These are phyloP conservation scores for Paradisaea rubra DNA, from an alignment of 2,113 vertebrate genomes.

Conservation along the genomic window DNA sequence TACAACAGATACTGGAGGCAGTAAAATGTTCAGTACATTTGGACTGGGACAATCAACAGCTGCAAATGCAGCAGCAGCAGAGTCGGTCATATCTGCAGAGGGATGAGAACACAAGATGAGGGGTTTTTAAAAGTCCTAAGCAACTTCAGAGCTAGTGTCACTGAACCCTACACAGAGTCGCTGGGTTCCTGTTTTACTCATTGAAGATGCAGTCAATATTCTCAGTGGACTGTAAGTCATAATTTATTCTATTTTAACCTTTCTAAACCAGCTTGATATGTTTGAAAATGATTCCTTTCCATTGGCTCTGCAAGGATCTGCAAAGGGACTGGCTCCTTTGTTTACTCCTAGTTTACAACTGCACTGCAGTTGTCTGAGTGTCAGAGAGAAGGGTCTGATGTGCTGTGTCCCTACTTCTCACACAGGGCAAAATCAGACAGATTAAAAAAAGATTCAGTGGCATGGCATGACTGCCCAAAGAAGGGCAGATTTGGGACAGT, in stretches of 20 bases:
- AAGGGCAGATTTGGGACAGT: neutral
- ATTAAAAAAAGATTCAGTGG: neutral
- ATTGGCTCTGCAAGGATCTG: neutral
- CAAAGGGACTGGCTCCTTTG: neutral
- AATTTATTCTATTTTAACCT: neutral
- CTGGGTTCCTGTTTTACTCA: neutral
- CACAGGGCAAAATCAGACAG: neutral
- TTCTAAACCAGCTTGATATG: neutral
- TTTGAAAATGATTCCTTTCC: neutral
- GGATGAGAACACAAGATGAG: neutral
- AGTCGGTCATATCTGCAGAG: neutral
- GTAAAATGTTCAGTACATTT: neutral
- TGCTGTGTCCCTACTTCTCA: neutral
- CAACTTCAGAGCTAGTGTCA: neutral
- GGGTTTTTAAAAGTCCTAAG: neutral
- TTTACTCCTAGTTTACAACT: neutral
- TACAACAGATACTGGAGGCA: neutral
- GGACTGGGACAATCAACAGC: neutral
- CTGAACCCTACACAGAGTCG: neutral
- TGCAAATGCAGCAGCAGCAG: neutral
- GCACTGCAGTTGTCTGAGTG: neutral
- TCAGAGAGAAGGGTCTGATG: neutral
- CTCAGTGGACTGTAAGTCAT: neutral
- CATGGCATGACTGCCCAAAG: neutral
- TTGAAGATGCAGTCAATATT: neutral